Evolutionary conservation across 2,797 vertebrate species (phyloP), one percentile per base, ranked within the genome.

Genomic region (Danionella dracula): DNA sequence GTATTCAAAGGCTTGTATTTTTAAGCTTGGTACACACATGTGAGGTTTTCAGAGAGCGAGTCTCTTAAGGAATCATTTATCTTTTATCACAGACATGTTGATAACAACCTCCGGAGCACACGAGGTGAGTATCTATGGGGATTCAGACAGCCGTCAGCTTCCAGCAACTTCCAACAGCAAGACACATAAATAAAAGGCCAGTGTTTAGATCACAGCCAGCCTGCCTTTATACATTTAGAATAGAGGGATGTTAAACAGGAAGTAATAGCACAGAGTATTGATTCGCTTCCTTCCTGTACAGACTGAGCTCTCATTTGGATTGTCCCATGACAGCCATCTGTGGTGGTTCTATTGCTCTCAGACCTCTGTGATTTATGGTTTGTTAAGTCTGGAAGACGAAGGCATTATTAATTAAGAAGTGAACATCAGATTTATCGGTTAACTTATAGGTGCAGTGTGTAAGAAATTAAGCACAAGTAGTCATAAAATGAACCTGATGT

Each of bases 221-320:
- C 79, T 83, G 73, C 76, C 81, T 85, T 80, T 83, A 81, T 85
- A 79, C 82, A 78, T 83, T 86, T 85, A 85, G 82, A 80, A 86
- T 83, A 79, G 72, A 65, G 78, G 83, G 86, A 88, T 87, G 86
- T 90, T 84, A 79, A 82, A 86, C 83, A 88, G 87, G 85, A 89
- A 89, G 86, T 87, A 82, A 83, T 88, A 81, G 83, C 80, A 81
- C 56, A 82, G 78, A 74, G 79, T 81, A 84, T 87, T 82, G 78
- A 78, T 68, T 11, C 1, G 70, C 82, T 90, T 88, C 85, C 85
- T 89, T 89, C 85, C 86, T 88, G 81, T 70, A 70, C 83, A 87
- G 82, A 87, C 81, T 68, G 70, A 42, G 29, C 65, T 71, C 75
- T 77, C 76, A 82, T 85, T 84, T 81, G 74, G 72, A 70, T 74